Evolutionary conservation across 2,797 vertebrate species (phyloP).

Genomic region (Gallirallus australis): DNA sequence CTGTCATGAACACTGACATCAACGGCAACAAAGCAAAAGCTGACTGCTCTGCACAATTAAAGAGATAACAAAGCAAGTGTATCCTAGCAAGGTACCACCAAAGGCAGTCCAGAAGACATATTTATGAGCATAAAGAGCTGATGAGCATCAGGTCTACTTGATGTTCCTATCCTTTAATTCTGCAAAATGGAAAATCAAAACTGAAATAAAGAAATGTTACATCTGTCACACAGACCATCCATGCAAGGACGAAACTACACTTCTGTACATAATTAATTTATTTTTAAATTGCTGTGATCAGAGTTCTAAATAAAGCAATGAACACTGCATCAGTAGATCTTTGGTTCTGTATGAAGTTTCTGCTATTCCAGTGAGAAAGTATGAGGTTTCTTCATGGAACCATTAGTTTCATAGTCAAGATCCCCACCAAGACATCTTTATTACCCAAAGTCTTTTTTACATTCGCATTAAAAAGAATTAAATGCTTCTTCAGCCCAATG

Average conservation of each 20-base stretch:
- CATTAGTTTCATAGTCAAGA: not conserved
- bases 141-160: not conserved
- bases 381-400: not conserved
- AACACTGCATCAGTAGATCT: not conserved
- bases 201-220: not conserved
- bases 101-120: not conserved
- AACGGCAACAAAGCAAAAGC: not conserved
- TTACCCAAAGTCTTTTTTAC: not conserved
- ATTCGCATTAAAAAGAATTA: not conserved
- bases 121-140: not conserved
- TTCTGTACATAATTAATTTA: not conserved
- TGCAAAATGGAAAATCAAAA: not conserved
- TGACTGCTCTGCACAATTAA: not conserved
- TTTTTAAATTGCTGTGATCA: not conserved
- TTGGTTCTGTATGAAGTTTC: not conserved
- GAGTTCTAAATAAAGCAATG: not conserved
- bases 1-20: not conserved
- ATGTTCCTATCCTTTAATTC: fast-evolving
- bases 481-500: not conserved
- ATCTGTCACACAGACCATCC: not conserved
- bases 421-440: not conserved
- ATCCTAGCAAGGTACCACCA: not conserved
- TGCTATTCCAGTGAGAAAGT: not conserved
- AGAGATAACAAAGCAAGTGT: not conserved
- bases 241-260: not conserved